These are phyloP conservation scores for Mayetiola destructor DNA, from an alignment of 2,888 invertebrate genomes.

Conservation along the genomic window DNA sequence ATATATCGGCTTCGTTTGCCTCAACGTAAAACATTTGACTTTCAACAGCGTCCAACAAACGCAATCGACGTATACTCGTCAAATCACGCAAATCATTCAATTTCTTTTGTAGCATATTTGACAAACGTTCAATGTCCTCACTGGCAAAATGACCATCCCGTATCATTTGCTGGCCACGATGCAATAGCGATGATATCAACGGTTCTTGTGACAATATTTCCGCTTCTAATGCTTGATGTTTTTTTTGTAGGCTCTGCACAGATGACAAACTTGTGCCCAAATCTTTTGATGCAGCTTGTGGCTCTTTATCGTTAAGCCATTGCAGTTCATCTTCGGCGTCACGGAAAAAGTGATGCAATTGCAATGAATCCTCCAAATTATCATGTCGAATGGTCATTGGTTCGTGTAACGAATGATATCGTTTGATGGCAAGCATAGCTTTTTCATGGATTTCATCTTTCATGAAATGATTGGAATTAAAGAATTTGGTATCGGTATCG, in stretches of 20 bases:
- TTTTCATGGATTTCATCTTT: constrained; percentile 68
- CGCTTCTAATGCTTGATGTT: constrained; percentile 81
- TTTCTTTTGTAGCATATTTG: constrained; percentile 52
- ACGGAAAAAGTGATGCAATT: constrained; percentile 75
- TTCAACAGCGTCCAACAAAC: constrained; percentile 67
- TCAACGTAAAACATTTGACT: constrained; percentile 81
- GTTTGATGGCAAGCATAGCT: constrained; percentile 49
- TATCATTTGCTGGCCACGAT: constrained; percentile 63
- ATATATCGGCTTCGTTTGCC: constrained; percentile 79
- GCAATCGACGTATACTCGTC: constrained; percentile 49
- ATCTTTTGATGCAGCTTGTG: constrained; percentile 54
- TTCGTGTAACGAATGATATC: constrained; percentile 68
- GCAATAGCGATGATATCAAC: constrained; percentile 55
- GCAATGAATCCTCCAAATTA: constrained; percentile 77
- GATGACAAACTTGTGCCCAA: constrained; percentile 50
- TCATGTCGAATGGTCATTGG: constrained; percentile 84
- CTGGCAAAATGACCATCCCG: constrained; percentile 76
- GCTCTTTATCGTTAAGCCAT: constrained; percentile 73
- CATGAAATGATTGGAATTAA: constrained; percentile 74
- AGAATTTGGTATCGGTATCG: constrained; percentile 64
- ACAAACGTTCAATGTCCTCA: constrained; percentile 50
- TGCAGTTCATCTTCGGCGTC: constrained; percentile 87
- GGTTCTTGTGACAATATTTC: constrained; percentile 78
- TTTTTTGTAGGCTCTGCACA: constrained; percentile 82
- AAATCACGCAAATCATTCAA: constrained; percentile 55